Evolutionary conservation across 1,140 invertebrate species (phyloP).

Genomic region (Drosophila pectinifera): DNA sequence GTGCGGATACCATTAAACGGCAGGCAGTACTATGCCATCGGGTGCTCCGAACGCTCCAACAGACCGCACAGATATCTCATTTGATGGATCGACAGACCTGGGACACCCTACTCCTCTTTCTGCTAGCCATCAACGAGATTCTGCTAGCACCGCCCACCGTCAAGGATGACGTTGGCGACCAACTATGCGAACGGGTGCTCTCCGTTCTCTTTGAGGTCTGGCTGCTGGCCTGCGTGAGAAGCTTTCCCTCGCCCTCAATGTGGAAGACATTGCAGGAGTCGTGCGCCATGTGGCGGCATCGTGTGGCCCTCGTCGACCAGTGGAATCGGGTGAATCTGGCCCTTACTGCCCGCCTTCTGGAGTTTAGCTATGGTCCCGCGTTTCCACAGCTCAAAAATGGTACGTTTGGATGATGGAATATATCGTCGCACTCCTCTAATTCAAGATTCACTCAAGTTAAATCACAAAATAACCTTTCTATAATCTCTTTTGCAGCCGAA

Average conservation of each 20-base stretch:
- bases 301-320: constrained; percentile 95
- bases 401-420: constrained; percentile 83
- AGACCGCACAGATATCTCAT: constrained; percentile 92
- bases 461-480: background rate
- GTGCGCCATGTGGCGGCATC: constrained; percentile 96
- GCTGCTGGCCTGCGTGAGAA: constrained; percentile 95
- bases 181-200: constrained; percentile 96
- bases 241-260: constrained; percentile 94
- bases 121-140: constrained; percentile 96
- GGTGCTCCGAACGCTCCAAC: constrained; percentile 94
- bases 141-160: constrained; percentile 95
- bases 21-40: constrained; percentile 98
- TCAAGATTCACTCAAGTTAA: background rate
- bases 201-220: constrained; percentile 98
- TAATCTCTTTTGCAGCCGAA: constrained; percentile 88
- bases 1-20: constrained; percentile 94
- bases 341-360: constrained; percentile 92
- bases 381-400: constrained; percentile 94
- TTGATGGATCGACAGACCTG: constrained; percentile 94
- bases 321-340: constrained; percentile 97
- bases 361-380: constrained; percentile 94
- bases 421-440: constrained; percentile 1
- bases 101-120: constrained; percentile 94
- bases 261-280: constrained; percentile 98
- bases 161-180: constrained; percentile 97